phyloP scores from a whole-genome alignment of 2,888 invertebrate species.

The Pseudococcus jackbeardsleyi region DNA sequence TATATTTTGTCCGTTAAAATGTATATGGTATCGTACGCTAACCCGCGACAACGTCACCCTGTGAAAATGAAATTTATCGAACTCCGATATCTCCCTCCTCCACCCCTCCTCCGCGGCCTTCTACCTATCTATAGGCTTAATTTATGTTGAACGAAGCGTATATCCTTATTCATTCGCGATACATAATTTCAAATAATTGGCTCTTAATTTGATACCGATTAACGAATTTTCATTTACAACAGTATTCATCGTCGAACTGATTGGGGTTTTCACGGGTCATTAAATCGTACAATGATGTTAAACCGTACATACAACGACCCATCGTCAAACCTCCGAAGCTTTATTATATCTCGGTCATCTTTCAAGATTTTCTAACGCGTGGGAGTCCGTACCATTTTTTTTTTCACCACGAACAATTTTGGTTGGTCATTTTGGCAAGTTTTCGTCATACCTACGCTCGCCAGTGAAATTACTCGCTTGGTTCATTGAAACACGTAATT shows the following conservation, averaged over 20 bases:
- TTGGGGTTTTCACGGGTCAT: constrained; percentile 57
- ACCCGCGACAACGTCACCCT: constrained; percentile 39
- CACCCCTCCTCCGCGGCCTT: not conserved
- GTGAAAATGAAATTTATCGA: constrained; percentile 61
- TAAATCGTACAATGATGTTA: constrained; percentile 47
- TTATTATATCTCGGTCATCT: constrained; percentile 43
- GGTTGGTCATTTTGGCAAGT: constrained; percentile 10
- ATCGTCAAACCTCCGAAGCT: not conserved
- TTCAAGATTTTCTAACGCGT: not conserved
- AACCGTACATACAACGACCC: constrained; percentile 3
- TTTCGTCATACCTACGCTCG: not conserved
- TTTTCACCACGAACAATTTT: not conserved
- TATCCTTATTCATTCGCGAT: constrained; percentile 53
- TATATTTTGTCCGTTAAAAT: constrained; percentile 58
- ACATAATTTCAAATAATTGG: constrained; percentile 61
- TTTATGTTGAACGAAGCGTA: constrained; percentile 60
- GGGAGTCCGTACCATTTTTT: not conserved
- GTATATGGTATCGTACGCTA: constrained; percentile 22
- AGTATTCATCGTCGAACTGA: constrained; percentile 15
- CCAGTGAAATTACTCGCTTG: not conserved
- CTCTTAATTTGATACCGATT: constrained; percentile 63
- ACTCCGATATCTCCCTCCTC: constrained; percentile 14
- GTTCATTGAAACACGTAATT: not conserved
- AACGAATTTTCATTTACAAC: constrained; percentile 61
- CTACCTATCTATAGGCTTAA: constrained; percentile 12